These are phyloP conservation scores for Lagodon rhomboides DNA, from an alignment of 2,797 vertebrate species.

Conservation along the genomic window DNA sequence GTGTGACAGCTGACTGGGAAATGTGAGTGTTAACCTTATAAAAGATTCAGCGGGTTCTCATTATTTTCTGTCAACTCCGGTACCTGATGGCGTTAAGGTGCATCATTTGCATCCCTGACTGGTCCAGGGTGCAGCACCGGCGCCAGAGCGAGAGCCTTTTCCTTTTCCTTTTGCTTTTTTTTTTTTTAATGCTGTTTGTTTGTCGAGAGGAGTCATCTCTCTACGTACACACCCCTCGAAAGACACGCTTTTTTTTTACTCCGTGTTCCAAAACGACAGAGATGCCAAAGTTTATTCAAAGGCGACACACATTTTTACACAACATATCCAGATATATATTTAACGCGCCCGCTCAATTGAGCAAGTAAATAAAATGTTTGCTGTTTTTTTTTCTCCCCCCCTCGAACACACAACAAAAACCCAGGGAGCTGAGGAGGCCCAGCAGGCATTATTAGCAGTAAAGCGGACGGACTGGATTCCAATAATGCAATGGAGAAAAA, in stretches of 20 bases:
- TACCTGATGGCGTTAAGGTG: constrained; percentile 92
- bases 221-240: constrained; percentile 68
- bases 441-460: constrained; percentile 69
- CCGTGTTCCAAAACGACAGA: constrained; percentile 82
- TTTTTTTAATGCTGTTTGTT: constrained; percentile 77
- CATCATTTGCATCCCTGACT: constrained; percentile 95
- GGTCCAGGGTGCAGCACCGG: constrained; percentile 78
- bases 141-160: constrained; percentile 56
- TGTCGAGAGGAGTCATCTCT: constrained; percentile 81
- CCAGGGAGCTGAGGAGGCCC: constrained; percentile 58
- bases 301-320: constrained; percentile 80
- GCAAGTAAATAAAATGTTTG: constrained; percentile 80
- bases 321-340: constrained; percentile 80
- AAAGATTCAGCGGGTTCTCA: constrained; percentile 99
- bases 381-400: background rate
- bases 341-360: constrained; percentile 76
- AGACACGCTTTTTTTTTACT: constrained; percentile 80
- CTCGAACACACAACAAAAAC: constrained; percentile 14
- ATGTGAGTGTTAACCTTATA: constrained; percentile 99
- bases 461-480: constrained; percentile 56
- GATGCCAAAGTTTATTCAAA: constrained; percentile 88
- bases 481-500: constrained; percentile 35
- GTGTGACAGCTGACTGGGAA: constrained; percentile 99
- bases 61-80: constrained; percentile 99
- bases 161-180: constrained; percentile 5